phyloP scores from a whole-genome alignment of 2,113 vertebrate genomes.

The Microcebus griseorufus region DNA sequence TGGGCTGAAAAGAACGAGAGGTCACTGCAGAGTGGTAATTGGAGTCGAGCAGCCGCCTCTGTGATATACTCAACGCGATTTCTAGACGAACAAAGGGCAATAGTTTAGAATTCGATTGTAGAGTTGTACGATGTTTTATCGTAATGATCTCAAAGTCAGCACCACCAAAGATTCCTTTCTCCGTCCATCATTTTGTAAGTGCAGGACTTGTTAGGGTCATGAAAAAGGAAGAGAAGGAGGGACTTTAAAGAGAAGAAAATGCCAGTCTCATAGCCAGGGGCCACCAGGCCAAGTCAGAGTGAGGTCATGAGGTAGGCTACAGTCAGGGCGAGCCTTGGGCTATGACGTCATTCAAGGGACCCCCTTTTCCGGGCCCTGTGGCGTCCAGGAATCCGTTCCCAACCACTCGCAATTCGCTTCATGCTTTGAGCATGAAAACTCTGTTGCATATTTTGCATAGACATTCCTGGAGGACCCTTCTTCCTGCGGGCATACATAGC shows the following conservation, averaged over 20 bases:
- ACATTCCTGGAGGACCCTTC: background rate
- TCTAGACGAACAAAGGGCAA: background rate
- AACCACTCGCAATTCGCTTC: background rate
- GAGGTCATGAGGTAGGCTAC: background rate
- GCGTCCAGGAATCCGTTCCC: too few species aligned
- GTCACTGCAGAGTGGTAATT: background rate
- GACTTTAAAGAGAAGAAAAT: background rate
- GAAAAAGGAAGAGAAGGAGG: background rate
- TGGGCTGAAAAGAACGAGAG: background rate
- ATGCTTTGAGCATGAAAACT: background rate
- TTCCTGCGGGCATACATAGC: background rate
- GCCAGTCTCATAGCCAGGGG: background rate
- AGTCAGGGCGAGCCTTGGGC: background rate
- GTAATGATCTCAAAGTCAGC: background rate
- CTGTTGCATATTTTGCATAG: background rate
- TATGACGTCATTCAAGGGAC: rapidly evolving
- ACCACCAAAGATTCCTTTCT: background rate
- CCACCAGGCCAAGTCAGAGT: too few species aligned
- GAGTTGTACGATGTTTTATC: background rate
- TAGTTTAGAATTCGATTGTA: background rate
- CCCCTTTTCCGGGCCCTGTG: background rate
- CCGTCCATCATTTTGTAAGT: background rate
- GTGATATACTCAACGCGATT: background rate
- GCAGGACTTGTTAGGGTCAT: background rate
- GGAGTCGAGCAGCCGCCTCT: background rate